These are phyloP conservation scores for Condylura cristata DNA, from an alignment of 2,113 vertebrate genomes.

Conservation along the genomic window DNA sequence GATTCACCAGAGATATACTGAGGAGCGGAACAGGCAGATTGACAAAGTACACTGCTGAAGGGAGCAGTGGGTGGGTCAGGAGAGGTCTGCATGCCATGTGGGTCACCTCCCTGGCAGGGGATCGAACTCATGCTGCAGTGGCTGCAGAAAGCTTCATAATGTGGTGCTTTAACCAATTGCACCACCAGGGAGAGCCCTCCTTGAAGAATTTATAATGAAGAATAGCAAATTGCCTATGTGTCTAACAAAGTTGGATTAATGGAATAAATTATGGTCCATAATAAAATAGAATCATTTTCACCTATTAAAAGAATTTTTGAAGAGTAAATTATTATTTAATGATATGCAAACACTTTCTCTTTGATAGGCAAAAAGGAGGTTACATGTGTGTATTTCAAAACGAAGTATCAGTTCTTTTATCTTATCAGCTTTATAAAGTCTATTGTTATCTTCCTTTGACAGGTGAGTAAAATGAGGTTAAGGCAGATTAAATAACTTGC, in stretches of 20 bases:
- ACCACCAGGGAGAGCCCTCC: too few relatives aligned
- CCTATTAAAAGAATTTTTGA: constrained; percentile 18
- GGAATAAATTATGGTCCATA: not conserved
- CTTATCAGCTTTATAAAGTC: constrained; percentile 32
- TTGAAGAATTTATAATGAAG: not conserved
- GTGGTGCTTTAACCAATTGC: too few relatives aligned
- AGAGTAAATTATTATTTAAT: not conserved
- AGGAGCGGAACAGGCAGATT: too few relatives aligned
- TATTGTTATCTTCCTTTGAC: not conserved
- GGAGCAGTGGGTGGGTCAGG: too few relatives aligned
- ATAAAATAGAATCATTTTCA: constrained; percentile 55
- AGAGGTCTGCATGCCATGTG: too few relatives aligned
- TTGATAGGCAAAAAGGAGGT: constrained; percentile 32
- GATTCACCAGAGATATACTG: too few relatives aligned
- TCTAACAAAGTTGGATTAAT: constrained; percentile 1
- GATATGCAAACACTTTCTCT: not conserved
- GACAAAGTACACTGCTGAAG: too few relatives aligned
- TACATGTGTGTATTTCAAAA: constrained; percentile 5
- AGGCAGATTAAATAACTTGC: not conserved
- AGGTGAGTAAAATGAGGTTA: constrained; percentile 24
- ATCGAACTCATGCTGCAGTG: too few relatives aligned
- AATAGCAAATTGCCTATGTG: not conserved
- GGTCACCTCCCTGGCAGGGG: too few relatives aligned
- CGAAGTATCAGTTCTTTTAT: constrained; percentile 32
- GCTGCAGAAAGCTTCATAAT: too few relatives aligned